Conservation (phyloP, 2,888 invertebrate genomes). For the Calephelis perditalis region DNA sequence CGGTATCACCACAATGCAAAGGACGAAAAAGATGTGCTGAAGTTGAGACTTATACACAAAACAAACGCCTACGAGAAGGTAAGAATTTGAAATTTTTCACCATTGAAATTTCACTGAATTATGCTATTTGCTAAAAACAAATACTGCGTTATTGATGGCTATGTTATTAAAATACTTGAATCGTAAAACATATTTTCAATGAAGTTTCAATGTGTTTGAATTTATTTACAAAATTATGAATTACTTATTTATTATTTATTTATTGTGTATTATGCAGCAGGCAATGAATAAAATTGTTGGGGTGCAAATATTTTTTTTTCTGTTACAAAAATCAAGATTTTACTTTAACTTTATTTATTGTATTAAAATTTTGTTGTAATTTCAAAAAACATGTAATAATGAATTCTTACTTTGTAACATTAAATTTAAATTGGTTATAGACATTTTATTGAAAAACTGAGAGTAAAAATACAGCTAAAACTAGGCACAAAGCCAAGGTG, state of each 20-base stretch:
- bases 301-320: not conserved
- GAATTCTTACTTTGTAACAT: not conserved
- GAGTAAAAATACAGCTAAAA: no score
- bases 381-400: constrained; percentile 37
- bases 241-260: constrained; percentile 11
- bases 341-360: no score
- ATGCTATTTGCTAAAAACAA: constrained; percentile 19
- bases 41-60: constrained; percentile 49
- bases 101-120: constrained; percentile 48
- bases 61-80: constrained; percentile 68
- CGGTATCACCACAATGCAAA: constrained; percentile 38
- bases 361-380: constrained; percentile 56
- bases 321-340: not conserved
- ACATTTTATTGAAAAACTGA: no score
- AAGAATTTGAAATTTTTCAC: constrained; percentile 39
- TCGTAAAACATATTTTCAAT: constrained; percentile 20
- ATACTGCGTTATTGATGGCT: not conserved
- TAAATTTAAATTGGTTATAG: no score
- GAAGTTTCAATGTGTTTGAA: constrained; percentile 19
- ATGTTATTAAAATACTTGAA: not conserved
- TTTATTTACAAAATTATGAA: not conserved
- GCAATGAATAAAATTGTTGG: not conserved
- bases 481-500: no score
- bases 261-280: not conserved
- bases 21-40: constrained; percentile 64